Percentiles rank a stretch among this genome's conserved stretches.
phyloP scores from a whole-genome alignment of 2,888 invertebrate genomes.

The Frankliniella fusca region DNA sequence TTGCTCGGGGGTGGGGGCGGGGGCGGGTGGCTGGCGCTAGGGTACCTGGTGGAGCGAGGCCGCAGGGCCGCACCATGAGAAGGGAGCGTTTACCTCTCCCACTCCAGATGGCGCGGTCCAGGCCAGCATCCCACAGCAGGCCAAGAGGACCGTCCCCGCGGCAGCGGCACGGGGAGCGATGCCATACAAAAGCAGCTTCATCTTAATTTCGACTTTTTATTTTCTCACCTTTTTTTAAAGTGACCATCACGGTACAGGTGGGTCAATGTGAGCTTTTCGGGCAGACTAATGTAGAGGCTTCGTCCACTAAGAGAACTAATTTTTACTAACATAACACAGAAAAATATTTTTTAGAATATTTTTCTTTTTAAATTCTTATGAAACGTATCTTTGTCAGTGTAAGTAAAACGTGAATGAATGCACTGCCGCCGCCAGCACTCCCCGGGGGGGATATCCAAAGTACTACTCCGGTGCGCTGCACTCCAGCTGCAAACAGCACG shows the following conservation, averaged over 20 bases:
- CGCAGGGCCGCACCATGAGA: background rate
- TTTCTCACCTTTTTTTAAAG: background rate
- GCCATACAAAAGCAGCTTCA: too few relatives aligned
- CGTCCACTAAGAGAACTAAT: too few relatives aligned
- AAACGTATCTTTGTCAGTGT: background rate
- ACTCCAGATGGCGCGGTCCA: background rate
- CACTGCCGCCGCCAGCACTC: background rate
- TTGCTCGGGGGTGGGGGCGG: background rate
- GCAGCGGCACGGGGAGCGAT: too few relatives aligned
- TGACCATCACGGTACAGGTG: background rate
- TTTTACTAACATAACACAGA: too few relatives aligned
- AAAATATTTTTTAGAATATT: background rate
- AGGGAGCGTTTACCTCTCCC: background rate
- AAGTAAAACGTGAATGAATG: slow-evolving; percentile 1
- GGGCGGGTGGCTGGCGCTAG: background rate
- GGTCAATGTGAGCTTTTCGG: too few relatives aligned
- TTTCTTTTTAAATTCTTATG: background rate
- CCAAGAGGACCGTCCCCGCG: too few relatives aligned
- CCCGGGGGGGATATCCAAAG: background rate
- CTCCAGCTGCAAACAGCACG: background rate
- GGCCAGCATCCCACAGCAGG: too few relatives aligned
- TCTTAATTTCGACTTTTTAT: background rate
- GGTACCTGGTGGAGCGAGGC: background rate
- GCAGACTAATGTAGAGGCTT: too few relatives aligned
- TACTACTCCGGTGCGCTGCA: background rate